Conservation (phyloP, 2,797 vertebrate species). For the Sparidentex hasta region DNA sequence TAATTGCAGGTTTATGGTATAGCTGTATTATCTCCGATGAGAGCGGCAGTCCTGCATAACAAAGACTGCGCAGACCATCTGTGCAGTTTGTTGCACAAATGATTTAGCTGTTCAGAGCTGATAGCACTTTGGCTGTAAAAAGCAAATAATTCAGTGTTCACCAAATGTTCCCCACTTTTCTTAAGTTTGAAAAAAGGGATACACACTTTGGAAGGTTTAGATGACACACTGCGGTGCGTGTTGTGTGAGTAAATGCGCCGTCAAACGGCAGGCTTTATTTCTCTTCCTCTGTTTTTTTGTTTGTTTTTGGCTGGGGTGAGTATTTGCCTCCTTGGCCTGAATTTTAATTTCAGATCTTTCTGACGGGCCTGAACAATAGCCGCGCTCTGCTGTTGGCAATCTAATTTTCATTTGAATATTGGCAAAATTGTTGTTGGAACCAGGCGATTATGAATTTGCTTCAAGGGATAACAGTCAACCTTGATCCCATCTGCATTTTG, state of each 20-base stretch:
- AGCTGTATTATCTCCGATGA: constrained; percentile 46
- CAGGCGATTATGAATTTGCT: constrained; percentile 2
- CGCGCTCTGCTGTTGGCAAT: background rate
- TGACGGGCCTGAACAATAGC: constrained; percentile 31
- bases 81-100: constrained; percentile 61
- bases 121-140: constrained; percentile 29
- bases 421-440: constrained; percentile 1
- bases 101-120: constrained; percentile 28
- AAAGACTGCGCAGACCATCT: constrained; percentile 64
- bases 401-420: constrained; percentile 21
- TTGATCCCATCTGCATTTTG: background rate
- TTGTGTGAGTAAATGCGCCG: constrained; percentile 6
- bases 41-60: constrained; percentile 40
- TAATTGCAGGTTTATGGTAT: constrained; percentile 64
- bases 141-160: constrained; percentile 24
- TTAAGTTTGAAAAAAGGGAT: constrained; percentile 13
- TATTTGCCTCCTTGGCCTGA: constrained; percentile 32
- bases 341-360: constrained; percentile 36
- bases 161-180: constrained; percentile 41
- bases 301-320: constrained; percentile 35
- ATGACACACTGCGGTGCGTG: constrained; percentile 9
- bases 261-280: constrained; percentile 37
- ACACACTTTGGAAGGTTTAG: constrained; percentile 15
- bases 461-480: constrained; percentile 2
- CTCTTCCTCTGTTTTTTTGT: constrained; percentile 25